These are phyloP conservation scores for Pseudorhombus dupliciocellatus DNA, from an alignment of 2,113 vertebrate species.

Conservation along the genomic window DNA sequence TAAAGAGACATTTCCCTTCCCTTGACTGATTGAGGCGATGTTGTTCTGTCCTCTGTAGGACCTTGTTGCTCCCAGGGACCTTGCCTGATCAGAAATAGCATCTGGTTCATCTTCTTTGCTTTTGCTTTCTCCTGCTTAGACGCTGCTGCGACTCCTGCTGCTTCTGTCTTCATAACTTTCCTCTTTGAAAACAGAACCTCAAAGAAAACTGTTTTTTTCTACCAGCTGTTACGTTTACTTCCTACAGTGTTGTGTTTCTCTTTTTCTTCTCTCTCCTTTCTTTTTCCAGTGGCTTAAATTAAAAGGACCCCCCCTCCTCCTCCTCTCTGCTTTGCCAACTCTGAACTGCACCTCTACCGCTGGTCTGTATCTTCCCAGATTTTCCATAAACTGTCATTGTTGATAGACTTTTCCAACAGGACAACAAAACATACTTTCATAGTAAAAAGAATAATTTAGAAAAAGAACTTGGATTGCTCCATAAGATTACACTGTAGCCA, in stretches of 20 bases:
- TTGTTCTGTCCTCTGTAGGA: slow-evolving; percentile 11
- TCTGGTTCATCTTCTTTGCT: background rate
- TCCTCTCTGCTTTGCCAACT: slow-evolving; percentile 68
- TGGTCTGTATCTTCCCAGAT: slow-evolving; percentile 67
- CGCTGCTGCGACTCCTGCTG: slow-evolving; percentile 19
- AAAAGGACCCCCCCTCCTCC: slow-evolving; percentile 30
- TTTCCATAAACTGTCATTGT: slow-evolving; percentile 7
- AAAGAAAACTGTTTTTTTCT: slow-evolving; percentile 8
- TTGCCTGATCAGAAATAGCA: slow-evolving; percentile 23
- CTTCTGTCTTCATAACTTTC: slow-evolving; percentile 14
- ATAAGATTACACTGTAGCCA: background rate
- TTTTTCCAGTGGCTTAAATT: slow-evolving; percentile 55
- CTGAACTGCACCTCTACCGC: slow-evolving; percentile 61
- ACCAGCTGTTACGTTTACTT: slow-evolving; percentile 31
- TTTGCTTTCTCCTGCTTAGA: slow-evolving; percentile 1
- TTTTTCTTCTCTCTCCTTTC: slow-evolving; percentile 37
- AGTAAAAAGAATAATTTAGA: background rate
- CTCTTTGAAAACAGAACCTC: slow-evolving; percentile 22
- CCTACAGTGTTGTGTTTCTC: slow-evolving; percentile 52
- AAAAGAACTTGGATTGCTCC: background rate
- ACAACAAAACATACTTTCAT: background rate
- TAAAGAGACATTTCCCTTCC: slow-evolving; percentile 10
- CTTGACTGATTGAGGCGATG: slow-evolving; percentile 12
- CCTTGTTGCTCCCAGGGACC: slow-evolving; percentile 2
- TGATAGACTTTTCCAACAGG: background rate